Conservation (phyloP, 2,888 invertebrate species). For the Mesorhabditis belari region DNA sequence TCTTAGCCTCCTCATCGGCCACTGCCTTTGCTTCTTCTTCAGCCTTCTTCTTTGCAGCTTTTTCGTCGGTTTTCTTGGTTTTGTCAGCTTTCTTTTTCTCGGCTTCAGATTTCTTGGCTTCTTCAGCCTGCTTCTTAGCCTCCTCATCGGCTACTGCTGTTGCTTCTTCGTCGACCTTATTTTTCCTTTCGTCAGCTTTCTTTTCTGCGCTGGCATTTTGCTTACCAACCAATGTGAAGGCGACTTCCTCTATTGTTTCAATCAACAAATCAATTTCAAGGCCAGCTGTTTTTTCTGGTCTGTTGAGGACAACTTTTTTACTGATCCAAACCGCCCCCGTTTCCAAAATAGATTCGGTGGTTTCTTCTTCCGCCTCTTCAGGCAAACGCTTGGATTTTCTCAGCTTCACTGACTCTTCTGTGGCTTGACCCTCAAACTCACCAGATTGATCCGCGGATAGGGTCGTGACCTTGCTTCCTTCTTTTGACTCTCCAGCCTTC, state of each 20-base stretch:
- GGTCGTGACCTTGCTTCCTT: neutral
- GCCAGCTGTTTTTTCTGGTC: neutral
- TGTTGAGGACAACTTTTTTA: neutral
- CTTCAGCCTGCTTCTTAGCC: no score
- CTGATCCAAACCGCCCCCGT: no score
- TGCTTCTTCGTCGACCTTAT: slow-evolving; percentile 4
- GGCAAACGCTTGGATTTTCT: neutral
- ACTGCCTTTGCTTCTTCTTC: neutral
- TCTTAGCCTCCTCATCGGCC: neutral
- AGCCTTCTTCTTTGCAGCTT: no score
- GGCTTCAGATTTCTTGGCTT: no score
- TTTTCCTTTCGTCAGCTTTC: slow-evolving; percentile 1
- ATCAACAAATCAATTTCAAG: neutral
- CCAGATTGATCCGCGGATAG: neutral
- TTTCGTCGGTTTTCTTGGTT: no score
- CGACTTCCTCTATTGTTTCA: neutral
- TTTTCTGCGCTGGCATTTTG: neutral
- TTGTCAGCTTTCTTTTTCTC: no score
- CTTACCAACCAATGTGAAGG: no score
- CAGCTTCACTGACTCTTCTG: neutral
- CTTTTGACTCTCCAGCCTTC: neutral
- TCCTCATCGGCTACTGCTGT: no score
- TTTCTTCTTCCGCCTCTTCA: neutral
- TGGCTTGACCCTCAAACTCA: neutral
- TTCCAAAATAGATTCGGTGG: neutral